Evolutionary conservation across 1,140 invertebrate genomes (phyloP).

Genomic region (Lineus longissimus): DNA sequence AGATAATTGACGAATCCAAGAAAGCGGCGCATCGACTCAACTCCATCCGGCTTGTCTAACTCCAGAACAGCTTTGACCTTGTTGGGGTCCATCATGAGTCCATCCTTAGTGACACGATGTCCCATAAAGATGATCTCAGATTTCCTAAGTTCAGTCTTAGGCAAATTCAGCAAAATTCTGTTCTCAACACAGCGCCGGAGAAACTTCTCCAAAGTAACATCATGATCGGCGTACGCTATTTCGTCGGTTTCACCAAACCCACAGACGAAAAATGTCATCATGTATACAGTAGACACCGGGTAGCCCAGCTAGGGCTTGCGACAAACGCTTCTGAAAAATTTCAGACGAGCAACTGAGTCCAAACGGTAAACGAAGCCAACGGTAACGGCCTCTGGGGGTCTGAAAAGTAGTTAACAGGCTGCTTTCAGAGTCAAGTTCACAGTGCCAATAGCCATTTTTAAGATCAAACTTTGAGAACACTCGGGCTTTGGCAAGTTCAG

Average conservation of each 20-base stretch:
- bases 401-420: conserved; percentile 17
- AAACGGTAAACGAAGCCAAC: conserved; percentile 27
- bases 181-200: conserved; percentile 14
- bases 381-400: conserved; percentile 26
- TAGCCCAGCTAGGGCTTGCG: background rate
- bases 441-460: conserved; percentile 45
- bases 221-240: conserved; percentile 16
- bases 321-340: conserved; percentile 19
- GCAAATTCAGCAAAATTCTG: conserved; percentile 20
- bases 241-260: background rate
- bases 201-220: conserved; percentile 16
- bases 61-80: conserved; percentile 50
- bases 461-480: conserved; percentile 46
- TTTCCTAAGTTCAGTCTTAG: conserved; percentile 18
- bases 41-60: conserved; percentile 42
- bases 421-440: conserved; percentile 11
- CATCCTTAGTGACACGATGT: conserved; percentile 12
- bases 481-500: background rate
- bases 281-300: conserved; percentile 2
- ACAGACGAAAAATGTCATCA: conserved; percentile 13
- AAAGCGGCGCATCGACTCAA: conserved; percentile 25
- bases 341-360: conserved; percentile 23
- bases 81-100: conserved; percentile 33
- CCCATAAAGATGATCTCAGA: conserved; percentile 21
- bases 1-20: conserved; percentile 28